Base-by-base conservation (phyloP, 2,113 vertebrate species). In the Corydoras sp. region DNA sequence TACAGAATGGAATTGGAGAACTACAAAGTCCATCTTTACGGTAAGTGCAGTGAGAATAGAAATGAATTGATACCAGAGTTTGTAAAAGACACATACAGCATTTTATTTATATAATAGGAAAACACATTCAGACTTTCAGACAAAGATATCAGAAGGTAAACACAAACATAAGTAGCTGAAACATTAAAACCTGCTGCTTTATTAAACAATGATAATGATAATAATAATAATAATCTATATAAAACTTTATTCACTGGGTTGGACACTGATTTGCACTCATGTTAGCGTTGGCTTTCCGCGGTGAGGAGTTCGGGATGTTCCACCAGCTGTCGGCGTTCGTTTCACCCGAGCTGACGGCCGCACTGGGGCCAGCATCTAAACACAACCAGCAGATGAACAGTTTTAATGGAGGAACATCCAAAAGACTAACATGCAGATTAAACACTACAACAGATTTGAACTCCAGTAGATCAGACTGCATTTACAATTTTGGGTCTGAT, bases 231-330 rank as follows among this genome's bases (percentile, higher is more conserved):
- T 10, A 35, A 67, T 35, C 18, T 35, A 12, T 13, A 15, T 2
- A 50, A 18, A 65, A 50, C 3, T 0, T 6, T n/a, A 4, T 49
- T 73, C 58, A 77, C 72, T 77, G 76, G 3, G 76, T 78, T 2
- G 72, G 72, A 30, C 76, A 74, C 8, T 43, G 30, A 10, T 74
- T 78, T 8, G 74, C 30, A 56, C 66, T 51, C 18, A 66, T 3
- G 2, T 70, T 65, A 24, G 68, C 8, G 3, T 58, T 62, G 0
- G 63, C 3, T 10, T 71, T 71, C 0, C 10, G 9, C 0, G 53
- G 63, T 0, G 76, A 78, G n/a, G 63, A 6, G 48, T 43, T 32
- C 4, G 76, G 58, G 59, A 74, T 58, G 43, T 59, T 10, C 68
- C 68, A 78, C 76, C 76, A 78, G 43, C 56, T 73, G 5, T 74